Evolutionary conservation across 2,888 invertebrate genomes (phyloP).

Genomic region (Rutpela maculata): DNA sequence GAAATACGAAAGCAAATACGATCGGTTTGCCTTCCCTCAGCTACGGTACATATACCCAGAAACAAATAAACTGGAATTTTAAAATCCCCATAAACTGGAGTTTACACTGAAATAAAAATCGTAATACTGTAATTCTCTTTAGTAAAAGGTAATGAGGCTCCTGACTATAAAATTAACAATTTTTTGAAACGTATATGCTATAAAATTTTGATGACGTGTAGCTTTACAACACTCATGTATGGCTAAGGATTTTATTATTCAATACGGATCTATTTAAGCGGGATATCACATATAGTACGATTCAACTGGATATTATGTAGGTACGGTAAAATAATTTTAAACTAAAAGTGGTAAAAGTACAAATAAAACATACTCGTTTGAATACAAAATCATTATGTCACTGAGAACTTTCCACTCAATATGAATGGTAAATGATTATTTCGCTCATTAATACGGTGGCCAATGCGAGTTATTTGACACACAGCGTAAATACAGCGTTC

Average conservation of each 20-base stretch:
- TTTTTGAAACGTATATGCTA: slow-evolving; percentile 7
- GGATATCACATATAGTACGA: background rate
- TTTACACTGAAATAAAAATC: slow-evolving; percentile 18
- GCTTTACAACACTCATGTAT: background rate
- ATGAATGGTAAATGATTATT: no score
- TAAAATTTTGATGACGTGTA: slow-evolving; percentile 3
- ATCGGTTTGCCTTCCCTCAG: background rate
- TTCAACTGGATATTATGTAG: no score
- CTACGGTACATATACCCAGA: background rate
- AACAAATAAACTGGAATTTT: background rate
- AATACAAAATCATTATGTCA: no score
- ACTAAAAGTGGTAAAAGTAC: no score
- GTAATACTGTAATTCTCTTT: slow-evolving; percentile 16
- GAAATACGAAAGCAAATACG: background rate
- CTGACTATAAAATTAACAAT: slow-evolving; percentile 7
- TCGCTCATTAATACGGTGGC: no score
- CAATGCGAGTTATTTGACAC: no score
- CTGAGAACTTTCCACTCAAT: no score
- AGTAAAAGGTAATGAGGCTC: slow-evolving; percentile 5
- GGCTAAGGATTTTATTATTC: background rate
- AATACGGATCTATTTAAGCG: background rate
- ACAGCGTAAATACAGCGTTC: no score
- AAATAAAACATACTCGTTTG: no score
- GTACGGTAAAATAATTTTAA: no score
- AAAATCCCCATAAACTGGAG: slow-evolving; percentile 15